phyloP scores from a whole-genome alignment of 1,140 invertebrate species.

The Atta texana region DNA sequence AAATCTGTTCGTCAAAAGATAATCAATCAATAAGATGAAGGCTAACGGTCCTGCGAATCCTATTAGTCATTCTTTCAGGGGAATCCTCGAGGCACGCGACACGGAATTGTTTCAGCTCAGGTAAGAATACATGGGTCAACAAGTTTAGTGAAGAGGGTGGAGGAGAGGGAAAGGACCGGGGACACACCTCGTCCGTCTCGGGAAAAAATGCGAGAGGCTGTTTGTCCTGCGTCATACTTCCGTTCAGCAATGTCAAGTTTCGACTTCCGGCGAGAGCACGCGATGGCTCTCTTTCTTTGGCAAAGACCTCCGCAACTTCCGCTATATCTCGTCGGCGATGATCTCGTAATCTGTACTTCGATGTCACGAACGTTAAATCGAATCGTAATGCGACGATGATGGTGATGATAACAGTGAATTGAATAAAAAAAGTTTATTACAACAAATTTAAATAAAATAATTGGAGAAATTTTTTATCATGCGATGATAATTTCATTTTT shows the following conservation, averaged over 20 bases:
- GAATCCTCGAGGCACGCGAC: conserved; percentile 77
- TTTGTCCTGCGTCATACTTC: conserved; percentile 85
- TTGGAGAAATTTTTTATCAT: neutral
- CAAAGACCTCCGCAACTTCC: conserved; percentile 64
- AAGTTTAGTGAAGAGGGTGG: neutral
- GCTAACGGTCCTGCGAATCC: conserved; percentile 16
- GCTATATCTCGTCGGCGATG: conserved; percentile 36
- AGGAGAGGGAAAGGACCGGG: conserved; percentile 10
- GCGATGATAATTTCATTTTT: neutral
- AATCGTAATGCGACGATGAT: neutral
- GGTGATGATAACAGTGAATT: neutral
- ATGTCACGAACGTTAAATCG: neutral
- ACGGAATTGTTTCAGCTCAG: conserved; percentile 36
- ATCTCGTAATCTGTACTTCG: conserved; percentile 31
- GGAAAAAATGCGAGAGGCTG: conserved; percentile 79
- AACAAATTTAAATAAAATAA: neutral
- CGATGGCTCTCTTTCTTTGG: conserved; percentile 65
- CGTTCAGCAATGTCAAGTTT: conserved; percentile 85
- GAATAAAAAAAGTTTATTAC: neutral
- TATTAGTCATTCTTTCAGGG: conserved; percentile 42
- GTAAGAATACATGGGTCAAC: neutral
- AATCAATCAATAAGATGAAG: neutral
- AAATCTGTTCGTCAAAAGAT: neutral
- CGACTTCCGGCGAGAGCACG: conserved; percentile 82
- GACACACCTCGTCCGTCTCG: conserved; percentile 85